A percentile compares a stretch with the other conserved stretches of the same genome.
Evolutionary conservation across 2,113 vertebrate genomes (phyloP).

Genomic region (Heterotilapia buettikoferi): DNA sequence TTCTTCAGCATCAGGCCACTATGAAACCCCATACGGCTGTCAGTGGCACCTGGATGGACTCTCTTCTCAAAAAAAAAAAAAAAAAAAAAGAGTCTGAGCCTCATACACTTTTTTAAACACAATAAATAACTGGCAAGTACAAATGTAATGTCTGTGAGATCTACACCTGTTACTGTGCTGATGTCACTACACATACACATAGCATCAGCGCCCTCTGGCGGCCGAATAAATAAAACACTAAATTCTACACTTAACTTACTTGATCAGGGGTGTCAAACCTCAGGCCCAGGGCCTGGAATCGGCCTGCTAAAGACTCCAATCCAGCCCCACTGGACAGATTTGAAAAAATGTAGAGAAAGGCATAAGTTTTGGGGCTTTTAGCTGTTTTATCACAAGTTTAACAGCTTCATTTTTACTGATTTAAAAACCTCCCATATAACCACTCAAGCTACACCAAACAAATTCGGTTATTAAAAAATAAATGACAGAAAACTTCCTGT

Average conservation of each 20-base stretch:
- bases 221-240: not conserved
- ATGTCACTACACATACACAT: not conserved
- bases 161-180: not conserved
- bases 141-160: not conserved
- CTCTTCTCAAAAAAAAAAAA: conserved; percentile 7
- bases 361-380: not conserved
- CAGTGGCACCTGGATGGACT: conserved; percentile 24
- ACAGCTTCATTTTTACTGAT: not conserved
- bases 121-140: conserved; percentile 72
- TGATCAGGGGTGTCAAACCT: not conserved
- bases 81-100: conserved; percentile 52
- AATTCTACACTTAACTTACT: not conserved
- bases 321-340: not conserved
- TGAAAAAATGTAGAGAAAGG: not conserved
- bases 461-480: not conserved
- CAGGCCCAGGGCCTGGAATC: not conserved
- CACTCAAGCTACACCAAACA: not conserved
- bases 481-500: not conserved
- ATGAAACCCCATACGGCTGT: conserved; percentile 10
- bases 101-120: conserved; percentile 58
- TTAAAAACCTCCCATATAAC: not conserved
- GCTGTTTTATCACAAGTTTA: not conserved
- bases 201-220: conserved; percentile 31
- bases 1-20: not conserved
- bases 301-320: not conserved